These are phyloP conservation scores for Rhadina sibilatrix DNA, from an alignment of 2,113 vertebrate species.

Conservation along the genomic window DNA sequence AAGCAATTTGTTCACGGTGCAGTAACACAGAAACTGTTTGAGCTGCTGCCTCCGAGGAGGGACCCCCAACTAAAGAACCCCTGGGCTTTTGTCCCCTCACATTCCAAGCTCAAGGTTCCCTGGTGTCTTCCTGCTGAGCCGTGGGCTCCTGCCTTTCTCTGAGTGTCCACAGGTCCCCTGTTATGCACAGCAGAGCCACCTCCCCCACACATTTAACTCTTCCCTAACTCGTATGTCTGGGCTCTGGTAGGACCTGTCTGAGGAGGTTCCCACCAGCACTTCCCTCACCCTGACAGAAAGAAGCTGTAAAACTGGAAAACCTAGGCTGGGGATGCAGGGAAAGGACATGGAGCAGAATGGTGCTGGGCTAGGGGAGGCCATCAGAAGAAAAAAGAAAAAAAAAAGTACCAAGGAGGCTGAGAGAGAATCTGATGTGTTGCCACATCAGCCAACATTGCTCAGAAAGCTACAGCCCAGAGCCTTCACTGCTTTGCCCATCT, in stretches of 20 bases:
- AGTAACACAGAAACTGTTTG: background rate
- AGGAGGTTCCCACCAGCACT: background rate
- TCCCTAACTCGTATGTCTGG: background rate
- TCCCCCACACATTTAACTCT: background rate
- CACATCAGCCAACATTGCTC: background rate
- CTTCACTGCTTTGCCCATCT: background rate
- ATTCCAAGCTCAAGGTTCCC: background rate
- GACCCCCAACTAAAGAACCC: background rate
- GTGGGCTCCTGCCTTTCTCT: background rate
- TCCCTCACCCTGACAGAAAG: background rate
- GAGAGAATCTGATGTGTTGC: background rate
- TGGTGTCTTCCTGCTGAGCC: background rate
- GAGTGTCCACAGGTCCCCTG: background rate
- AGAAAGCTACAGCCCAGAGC: background rate
- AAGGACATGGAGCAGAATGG: background rate
- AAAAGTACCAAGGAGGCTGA: background rate
- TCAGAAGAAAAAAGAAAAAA: background rate
- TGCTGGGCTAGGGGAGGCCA: background rate
- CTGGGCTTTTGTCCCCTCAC: background rate
- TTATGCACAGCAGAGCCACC: background rate
- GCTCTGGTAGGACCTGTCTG: background rate
- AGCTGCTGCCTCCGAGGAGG: accelerated
- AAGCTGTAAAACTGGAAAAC: background rate
- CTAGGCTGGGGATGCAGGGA: background rate
- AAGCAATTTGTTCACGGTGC: accelerated